These are phyloP conservation scores for Horisme vitalbata DNA, from an alignment of 2,888 invertebrate species.

Conservation along the genomic window DNA sequence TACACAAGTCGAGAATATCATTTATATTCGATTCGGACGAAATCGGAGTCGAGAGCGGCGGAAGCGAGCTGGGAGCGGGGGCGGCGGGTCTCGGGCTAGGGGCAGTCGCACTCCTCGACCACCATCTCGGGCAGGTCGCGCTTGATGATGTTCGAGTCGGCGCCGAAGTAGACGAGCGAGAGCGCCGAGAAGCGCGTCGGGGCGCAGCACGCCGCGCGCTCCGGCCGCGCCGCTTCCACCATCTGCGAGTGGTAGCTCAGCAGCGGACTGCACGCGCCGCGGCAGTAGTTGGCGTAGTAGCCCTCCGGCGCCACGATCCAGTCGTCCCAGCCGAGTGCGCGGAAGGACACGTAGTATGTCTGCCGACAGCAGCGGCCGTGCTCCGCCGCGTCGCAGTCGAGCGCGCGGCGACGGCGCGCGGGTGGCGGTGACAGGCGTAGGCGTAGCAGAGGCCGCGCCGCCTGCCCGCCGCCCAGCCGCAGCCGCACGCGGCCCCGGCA, in stretches of 20 bases:
- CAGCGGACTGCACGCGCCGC: slow-evolving; percentile 94
- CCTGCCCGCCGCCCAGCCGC: slow-evolving; percentile 80
- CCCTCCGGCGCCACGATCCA: slow-evolving; percentile 96
- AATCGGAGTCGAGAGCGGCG: slow-evolving; percentile 77
- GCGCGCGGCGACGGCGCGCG: slow-evolving; percentile 90
- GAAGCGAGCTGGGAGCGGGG: slow-evolving; percentile 63
- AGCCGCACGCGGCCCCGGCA: slow-evolving; percentile 89
- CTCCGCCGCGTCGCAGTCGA: slow-evolving; percentile 88
- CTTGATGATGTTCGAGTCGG: slow-evolving; percentile 95
- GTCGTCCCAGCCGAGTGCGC: slow-evolving; percentile 96
- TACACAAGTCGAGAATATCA: slow-evolving; percentile 82
- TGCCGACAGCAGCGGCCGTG: slow-evolving; percentile 90
- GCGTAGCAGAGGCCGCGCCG: slow-evolving; percentile 92
- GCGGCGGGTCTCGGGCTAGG: slow-evolving; percentile 79
- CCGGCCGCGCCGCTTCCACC: slow-evolving; percentile 93
- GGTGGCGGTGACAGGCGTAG: slow-evolving; percentile 88
- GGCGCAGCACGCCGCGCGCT: slow-evolving; percentile 95
- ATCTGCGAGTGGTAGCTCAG: slow-evolving; percentile 95
- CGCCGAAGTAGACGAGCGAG: slow-evolving; percentile 96
- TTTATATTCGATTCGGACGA: slow-evolving; percentile 79
- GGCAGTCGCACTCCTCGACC: slow-evolving; percentile 97
- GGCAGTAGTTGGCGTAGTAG: slow-evolving; percentile 96
- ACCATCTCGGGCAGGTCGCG: slow-evolving; percentile 97
- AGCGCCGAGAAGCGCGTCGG: slow-evolving; percentile 96
- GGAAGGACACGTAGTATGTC: slow-evolving; percentile 95